Percentiles rank a stretch among this genome's conserved stretches.
Evolutionary conservation across 2,113 vertebrate species (phyloP).

Genomic region (rabbit (Oryctolagus cuniculus)): DNA sequence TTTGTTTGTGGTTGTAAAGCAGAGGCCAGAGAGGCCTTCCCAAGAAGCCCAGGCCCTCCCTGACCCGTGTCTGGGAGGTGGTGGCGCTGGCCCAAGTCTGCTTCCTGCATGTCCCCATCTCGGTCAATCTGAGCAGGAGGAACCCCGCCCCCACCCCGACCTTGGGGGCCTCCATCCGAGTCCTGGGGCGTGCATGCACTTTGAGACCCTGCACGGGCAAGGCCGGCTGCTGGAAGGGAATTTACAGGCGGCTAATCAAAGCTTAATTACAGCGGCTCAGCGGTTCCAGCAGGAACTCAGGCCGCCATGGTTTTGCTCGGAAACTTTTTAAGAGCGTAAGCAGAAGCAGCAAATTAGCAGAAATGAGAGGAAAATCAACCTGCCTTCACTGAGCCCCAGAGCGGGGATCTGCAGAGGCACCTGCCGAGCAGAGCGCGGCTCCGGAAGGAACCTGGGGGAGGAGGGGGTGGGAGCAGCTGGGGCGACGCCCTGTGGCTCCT

Average conservation of each 20-base stretch:
- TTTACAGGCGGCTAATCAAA: conserved; percentile 88
- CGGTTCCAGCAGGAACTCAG: conserved; percentile 79
- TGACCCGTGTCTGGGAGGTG: not conserved
- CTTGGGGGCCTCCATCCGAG: not conserved
- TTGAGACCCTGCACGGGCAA: conserved; percentile 72
- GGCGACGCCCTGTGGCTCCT: not conserved
- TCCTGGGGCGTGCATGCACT: not conserved
- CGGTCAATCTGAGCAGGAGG: not conserved
- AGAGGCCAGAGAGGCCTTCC: not conserved
- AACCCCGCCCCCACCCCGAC: rapidly evolving
- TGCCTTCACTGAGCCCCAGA: conserved; percentile 79
- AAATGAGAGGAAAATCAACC: conserved; percentile 83
- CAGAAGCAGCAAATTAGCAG: conserved; percentile 87
- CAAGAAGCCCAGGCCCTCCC: not conserved
- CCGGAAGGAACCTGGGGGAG: rapidly evolving
- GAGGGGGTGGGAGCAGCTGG: rapidly evolving
- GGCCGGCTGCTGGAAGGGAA: conserved; percentile 74
- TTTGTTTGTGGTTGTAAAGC: conserved; percentile 57
- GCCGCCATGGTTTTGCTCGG: conserved; percentile 83
- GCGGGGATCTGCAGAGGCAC: conserved; percentile 76
- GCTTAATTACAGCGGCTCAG: conserved; percentile 89
- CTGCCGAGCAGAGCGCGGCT: not conserved
- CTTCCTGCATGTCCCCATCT: rapidly evolving
- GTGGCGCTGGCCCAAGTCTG: not conserved
- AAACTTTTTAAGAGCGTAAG: conserved; percentile 89